These are phyloP conservation scores for Semnornis frantzii DNA, from an alignment of 2,113 vertebrate genomes.

Conservation along the genomic window DNA sequence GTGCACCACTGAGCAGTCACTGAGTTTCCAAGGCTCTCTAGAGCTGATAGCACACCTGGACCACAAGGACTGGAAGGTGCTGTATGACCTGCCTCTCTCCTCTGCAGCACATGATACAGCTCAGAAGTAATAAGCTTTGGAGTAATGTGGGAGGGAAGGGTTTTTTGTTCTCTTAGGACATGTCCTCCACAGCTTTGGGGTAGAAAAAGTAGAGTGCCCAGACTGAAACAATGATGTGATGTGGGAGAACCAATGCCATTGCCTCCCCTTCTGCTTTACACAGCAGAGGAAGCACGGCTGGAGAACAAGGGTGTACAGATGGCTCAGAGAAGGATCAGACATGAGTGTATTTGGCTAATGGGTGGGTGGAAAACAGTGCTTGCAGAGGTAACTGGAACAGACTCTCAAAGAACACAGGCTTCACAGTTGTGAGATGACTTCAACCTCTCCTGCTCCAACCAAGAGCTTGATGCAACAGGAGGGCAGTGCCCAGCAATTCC, in stretches of 20 bases:
- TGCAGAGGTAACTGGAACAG: not conserved
- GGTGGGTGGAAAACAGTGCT: not conserved
- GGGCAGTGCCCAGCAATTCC: not conserved
- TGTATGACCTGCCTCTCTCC: not conserved
- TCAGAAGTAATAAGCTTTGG: not conserved
- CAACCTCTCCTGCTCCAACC: not conserved
- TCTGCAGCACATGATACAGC: rapidly evolving
- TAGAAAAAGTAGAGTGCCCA: not conserved
- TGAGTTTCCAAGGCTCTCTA: rapidly evolving
- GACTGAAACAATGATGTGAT: not conserved
- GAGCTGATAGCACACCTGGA: not conserved
- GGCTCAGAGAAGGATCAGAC: not conserved
- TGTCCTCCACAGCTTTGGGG: not conserved
- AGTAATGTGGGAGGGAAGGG: not conserved
- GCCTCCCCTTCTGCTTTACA: not conserved
- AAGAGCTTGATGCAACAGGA: not conserved
- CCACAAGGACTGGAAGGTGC: not conserved
- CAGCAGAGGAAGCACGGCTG: not conserved
- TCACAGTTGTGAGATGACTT: not conserved
- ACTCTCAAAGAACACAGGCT: not conserved
- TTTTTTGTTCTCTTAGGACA: not conserved
- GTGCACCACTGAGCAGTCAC: not conserved
- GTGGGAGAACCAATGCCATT: not conserved
- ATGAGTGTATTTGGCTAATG: not conserved
- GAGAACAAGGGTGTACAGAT: not conserved